Evolutionary conservation across 2,797 vertebrate genomes (phyloP).

Genomic region (Cheirogaleus major): DNA sequence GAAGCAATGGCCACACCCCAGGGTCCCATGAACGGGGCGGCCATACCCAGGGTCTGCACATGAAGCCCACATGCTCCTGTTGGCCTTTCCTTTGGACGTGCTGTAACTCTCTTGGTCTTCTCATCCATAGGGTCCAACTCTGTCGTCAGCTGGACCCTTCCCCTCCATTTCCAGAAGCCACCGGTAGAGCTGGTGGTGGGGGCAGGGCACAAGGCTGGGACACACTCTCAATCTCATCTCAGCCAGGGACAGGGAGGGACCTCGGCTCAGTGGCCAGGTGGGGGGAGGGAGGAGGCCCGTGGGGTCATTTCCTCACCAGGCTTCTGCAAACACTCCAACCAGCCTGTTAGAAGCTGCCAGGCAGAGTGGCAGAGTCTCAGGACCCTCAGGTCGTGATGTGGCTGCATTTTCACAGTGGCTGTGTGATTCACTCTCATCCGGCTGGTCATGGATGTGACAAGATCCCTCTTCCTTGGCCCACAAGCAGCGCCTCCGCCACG

Average conservation of each 20-base stretch:
- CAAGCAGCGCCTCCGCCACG: rapidly evolving
- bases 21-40: rapidly evolving
- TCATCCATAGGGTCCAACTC: too few relatives aligned
- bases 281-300: rapidly evolving
- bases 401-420: background rate
- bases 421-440: background rate
- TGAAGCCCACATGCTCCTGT: too few relatives aligned
- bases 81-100: background rate
- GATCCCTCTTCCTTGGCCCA: background rate
- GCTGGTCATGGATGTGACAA: rapidly evolving
- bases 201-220: background rate
- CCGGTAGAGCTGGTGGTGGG: background rate
- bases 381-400: too few relatives aligned
- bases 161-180: background rate
- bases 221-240: rapidly evolving
- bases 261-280: rapidly evolving
- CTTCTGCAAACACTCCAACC: background rate
- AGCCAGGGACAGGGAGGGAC: background rate
- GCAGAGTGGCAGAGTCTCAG: background rate
- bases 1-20: rapidly evolving
- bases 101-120: background rate
- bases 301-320: rapidly evolving
- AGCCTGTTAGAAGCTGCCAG: rapidly evolving
- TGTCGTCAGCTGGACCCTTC: background rate
- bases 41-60: background rate